phyloP scores from a whole-genome alignment of 2,888 invertebrate species.

The Caenorhabditis afra region DNA sequence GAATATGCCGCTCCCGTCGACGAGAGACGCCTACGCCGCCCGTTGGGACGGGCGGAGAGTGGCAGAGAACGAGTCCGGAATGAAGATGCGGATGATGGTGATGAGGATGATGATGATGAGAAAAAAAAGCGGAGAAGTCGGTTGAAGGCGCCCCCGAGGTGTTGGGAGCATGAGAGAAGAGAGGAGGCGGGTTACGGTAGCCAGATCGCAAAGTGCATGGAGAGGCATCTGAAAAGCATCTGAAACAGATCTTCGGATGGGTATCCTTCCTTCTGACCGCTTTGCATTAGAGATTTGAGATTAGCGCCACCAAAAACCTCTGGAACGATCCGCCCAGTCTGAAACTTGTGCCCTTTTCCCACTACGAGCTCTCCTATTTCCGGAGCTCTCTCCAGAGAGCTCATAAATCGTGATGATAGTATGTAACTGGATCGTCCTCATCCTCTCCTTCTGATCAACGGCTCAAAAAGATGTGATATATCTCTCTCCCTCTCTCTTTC shows the following conservation, averaged over 20 bases:
- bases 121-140: neutral
- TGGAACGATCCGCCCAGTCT: too few relatives aligned
- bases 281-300: too few relatives aligned
- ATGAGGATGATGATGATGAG: neutral
- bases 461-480: constrained; percentile 13
- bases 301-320: too few relatives aligned
- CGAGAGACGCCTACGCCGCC: constrained; percentile 51
- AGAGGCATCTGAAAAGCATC: too few relatives aligned
- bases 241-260: too few relatives aligned
- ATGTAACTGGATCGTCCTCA: constrained; percentile 48
- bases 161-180: neutral
- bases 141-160: neutral
- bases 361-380: neutral
- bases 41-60: constrained; percentile 8
- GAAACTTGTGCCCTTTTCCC: neutral
- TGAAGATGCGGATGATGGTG: neutral
- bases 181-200: constrained; percentile 27
- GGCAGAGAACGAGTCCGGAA: constrained; percentile 19
- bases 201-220: constrained; percentile 15
- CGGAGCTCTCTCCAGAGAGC: neutral
- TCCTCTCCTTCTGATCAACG: neutral
- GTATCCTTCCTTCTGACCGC: too few relatives aligned
- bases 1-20: neutral
- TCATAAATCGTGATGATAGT: constrained; percentile 45
- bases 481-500: neutral